These are phyloP conservation scores for Meloidogyne hapla DNA, from an alignment of 1,140 invertebrate genomes.

Conservation along the genomic window DNA sequence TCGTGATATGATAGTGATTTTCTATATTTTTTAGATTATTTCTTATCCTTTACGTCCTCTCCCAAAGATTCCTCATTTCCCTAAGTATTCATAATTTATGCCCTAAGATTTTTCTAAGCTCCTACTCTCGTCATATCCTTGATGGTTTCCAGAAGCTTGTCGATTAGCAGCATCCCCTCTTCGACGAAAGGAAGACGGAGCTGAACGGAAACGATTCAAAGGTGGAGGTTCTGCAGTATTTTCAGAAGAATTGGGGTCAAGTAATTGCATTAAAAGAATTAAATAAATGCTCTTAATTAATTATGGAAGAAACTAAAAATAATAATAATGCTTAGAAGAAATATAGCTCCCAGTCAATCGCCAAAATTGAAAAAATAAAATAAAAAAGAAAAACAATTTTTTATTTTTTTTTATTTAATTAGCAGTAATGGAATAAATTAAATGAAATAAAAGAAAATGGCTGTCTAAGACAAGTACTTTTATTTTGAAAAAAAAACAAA, in stretches of 20 bases:
- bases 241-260: not conserved
- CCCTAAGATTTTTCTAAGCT: not conserved
- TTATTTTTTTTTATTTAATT: slow-evolving; percentile 2
- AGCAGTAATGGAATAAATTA: not conserved
- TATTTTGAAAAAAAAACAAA: not conserved
- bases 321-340: no score
- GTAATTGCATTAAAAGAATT: not conserved
- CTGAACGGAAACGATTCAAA: not conserved
- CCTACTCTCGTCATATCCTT: not conserved
- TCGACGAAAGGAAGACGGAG: not conserved
- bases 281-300: not conserved
- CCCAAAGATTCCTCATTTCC: no score
- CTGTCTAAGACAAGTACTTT: not conserved
- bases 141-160: not conserved
- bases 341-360: no score
- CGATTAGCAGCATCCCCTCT: not conserved
- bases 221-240: not conserved
- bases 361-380: not conserved
- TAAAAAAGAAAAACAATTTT: not conserved
- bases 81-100: no score
- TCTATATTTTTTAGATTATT: no score
- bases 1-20: no score
- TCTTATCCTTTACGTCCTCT: no score
- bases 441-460: not conserved
- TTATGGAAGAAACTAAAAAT: no score